Percentiles rank a stretch among this genome's conserved stretches.
These are phyloP conservation scores for Protobothrops mucrosquamatus DNA, from an alignment of 2,113 vertebrate species.

Conservation along the genomic window DNA sequence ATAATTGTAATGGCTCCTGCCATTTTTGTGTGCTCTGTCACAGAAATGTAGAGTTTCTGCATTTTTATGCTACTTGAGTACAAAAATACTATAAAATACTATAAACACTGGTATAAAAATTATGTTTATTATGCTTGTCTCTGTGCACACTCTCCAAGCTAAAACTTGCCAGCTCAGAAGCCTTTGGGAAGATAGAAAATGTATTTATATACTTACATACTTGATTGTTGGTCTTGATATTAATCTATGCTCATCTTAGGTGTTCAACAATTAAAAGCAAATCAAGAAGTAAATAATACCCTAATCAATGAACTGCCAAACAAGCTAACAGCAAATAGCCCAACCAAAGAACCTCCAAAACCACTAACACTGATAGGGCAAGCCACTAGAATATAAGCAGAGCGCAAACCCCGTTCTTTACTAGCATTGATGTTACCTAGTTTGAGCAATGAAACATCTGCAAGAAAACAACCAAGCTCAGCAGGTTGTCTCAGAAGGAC, in stretches of 20 bases:
- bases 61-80: neutral
- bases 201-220: neutral
- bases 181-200: neutral
- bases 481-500: neutral
- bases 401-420: too few species aligned
- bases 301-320: too few species aligned
- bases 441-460: neutral
- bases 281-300: too few species aligned
- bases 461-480: neutral
- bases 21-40: neutral
- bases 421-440: too few species aligned
- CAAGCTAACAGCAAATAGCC: too few species aligned
- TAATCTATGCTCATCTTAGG: too few species aligned
- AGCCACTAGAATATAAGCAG: too few species aligned
- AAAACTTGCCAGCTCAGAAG: neutral
- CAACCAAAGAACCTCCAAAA: neutral
- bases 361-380: too few species aligned
- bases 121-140: too few species aligned
- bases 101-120: neutral
- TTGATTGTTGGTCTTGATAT: too few species aligned
- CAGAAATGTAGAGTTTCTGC: neutral
- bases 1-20: neutral
- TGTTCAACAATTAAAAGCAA: too few species aligned
- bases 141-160: neutral
- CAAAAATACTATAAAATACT: neutral